phyloP scores from a whole-genome alignment of 2,797 vertebrate species.

The Loriculus beryllinus region DNA sequence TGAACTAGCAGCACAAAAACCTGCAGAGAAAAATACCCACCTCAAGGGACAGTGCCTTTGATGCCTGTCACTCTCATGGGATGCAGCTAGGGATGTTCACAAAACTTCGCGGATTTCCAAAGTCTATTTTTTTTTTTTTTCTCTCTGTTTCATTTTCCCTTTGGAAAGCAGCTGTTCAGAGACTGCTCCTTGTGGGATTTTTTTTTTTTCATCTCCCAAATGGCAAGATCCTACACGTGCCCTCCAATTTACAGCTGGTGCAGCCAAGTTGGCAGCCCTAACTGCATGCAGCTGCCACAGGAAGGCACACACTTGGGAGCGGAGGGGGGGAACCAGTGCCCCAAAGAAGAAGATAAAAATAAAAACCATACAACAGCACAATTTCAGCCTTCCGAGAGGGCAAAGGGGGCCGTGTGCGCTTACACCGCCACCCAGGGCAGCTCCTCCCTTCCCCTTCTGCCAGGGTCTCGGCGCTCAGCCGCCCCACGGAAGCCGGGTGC shows the following conservation, averaged over 20 bases:
- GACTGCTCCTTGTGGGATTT: background rate
- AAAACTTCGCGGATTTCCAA: background rate
- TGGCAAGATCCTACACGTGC: background rate
- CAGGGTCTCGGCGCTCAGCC: background rate
- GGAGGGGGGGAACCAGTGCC: fast-evolving
- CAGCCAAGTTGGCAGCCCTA: background rate
- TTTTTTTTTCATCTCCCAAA: background rate
- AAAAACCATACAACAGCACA: fast-evolving
- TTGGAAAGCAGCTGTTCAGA: background rate
- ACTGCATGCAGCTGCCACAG: background rate
- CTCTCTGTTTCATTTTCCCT: background rate
- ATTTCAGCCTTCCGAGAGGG: background rate
- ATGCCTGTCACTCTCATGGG: background rate
- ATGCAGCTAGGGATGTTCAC: background rate
- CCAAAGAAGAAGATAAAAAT: background rate
- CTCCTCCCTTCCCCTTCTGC: background rate
- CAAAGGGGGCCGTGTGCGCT: background rate
- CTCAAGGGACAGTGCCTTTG: background rate
- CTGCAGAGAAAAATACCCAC: background rate
- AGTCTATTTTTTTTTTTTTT: background rate
- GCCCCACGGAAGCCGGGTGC: fast-evolving
- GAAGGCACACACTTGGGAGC: background rate
- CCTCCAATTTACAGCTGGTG: background rate
- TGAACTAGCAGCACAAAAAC: background rate
- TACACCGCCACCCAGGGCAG: no score